Conservation (phyloP, 2,888 invertebrate genomes). For the Meloe dianella region DNA sequence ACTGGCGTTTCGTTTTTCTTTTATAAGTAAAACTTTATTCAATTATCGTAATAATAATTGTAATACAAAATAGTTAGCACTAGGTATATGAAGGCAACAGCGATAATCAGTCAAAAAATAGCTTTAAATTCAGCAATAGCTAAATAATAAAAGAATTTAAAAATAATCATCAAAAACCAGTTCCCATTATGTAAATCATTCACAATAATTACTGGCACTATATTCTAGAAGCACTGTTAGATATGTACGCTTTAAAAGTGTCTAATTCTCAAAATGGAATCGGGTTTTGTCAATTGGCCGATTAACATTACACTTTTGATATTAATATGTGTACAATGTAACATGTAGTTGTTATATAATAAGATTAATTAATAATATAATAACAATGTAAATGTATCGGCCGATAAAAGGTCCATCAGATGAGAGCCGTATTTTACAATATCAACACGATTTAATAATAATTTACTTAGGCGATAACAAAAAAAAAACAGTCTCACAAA, state of each 20-base stretch:
- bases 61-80: conserved; percentile 40
- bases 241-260: conserved; percentile 19
- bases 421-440: conserved; percentile 43
- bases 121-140: conserved; percentile 42
- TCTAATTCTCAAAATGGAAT: conserved; percentile 31
- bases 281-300: conserved; percentile 35
- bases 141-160: conserved; percentile 25
- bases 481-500: conserved; percentile 47
- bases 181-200: conserved; percentile 33
- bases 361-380: conserved; percentile 17
- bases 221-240: conserved; percentile 10
- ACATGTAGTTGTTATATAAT: conserved; percentile 18
- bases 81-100: conserved; percentile 45
- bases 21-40: conserved; percentile 28
- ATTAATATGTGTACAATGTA: conserved; percentile 11
- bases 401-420: conserved; percentile 40
- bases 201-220: conserved; percentile 19
- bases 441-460: conserved; percentile 43
- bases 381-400: conserved; percentile 21
- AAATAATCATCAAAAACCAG: conserved; percentile 37
- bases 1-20: too few species aligned
- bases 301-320: conserved; percentile 29
- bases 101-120: conserved; percentile 46
- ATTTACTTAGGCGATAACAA: conserved; percentile 42
- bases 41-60: conserved; percentile 30